Evolutionary conservation across 2,888 invertebrate genomes (phyloP).

Genomic region (Drosophila kuntzei): DNA sequence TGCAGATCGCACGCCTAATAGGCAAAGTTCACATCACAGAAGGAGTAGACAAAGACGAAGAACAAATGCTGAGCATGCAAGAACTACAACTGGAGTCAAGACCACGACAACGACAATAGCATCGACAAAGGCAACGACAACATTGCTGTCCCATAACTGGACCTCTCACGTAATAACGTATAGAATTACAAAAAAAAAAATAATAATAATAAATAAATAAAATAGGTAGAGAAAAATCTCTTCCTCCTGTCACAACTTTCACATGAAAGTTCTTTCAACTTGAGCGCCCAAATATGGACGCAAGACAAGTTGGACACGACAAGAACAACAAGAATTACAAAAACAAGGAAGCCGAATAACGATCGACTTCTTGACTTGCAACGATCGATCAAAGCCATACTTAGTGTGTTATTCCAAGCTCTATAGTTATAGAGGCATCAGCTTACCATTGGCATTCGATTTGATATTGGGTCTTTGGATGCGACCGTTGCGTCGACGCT

Average conservation of each 20-base stretch:
- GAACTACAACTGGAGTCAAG: constrained; percentile 35
- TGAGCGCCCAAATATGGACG: constrained; percentile 78
- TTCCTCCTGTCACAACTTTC: constrained; percentile 81
- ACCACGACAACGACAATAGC: constrained; percentile 27
- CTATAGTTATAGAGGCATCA: constrained; percentile 38
- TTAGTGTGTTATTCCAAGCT: constrained; percentile 55
- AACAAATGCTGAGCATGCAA: constrained; percentile 28
- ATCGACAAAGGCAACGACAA: constrained; percentile 51
- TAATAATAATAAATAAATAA: constrained; percentile 10
- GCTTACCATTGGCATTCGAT: constrained; percentile 70
- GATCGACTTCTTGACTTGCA: constrained; percentile 62
- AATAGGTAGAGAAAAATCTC: constrained; percentile 53
- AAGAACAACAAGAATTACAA: constrained; percentile 8
- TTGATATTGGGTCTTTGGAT: constrained; percentile 59
- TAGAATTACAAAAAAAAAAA: constrained; percentile 70
- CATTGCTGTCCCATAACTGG: constrained; percentile 79
- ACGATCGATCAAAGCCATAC: constrained; percentile 78
- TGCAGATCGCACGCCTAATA: constrained; percentile 60
- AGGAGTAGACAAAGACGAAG: constrained; percentile 11
- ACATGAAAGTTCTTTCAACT: constrained; percentile 83
- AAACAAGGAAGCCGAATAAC: constrained; percentile 59
- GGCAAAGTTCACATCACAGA: constrained; percentile 73
- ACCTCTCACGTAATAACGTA: constrained; percentile 81
- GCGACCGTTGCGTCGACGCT: constrained; percentile 76
- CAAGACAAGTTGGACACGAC: constrained; percentile 65